Evolutionary conservation across 2,888 invertebrate genomes (phyloP), one percentile per base, ranked within the genome.

Genomic region (Pelosia muscerda): DNA sequence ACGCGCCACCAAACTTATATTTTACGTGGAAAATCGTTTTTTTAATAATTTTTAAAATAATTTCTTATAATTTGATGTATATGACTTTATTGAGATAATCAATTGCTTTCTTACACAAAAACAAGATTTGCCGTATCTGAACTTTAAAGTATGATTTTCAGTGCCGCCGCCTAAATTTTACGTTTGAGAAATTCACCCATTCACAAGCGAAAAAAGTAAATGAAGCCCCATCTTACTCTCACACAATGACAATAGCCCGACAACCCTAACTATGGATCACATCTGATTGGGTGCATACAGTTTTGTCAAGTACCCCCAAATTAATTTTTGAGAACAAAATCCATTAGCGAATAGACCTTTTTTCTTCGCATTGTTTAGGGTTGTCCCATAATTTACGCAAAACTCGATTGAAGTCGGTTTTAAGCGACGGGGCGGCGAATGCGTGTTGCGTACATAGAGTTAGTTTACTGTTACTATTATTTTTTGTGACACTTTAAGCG

Each of bases 301-400:
- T 90, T 90, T 90, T 88, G 90, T 92, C 87, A 86, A 92, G 92
- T 92, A 93, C 93, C 93, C 78, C 93, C 91, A 92, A 94, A 94
- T 94, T 93, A 94, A 94, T 94, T 92, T 93, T 92, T 91, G 90
- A 92, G 92, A 94, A 93, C 92, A 93, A 92, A 93, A 94, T 93
- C 91, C 93, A 94, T 94, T 94, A 94, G 93, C 89, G 92, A 91
- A 91, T 92, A 87, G 88, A 86, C 84, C 83, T 91, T 93, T 92
- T 92, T 91, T 92, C 87, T 83, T 86, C 79, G 76, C 85, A 88
- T 94, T 94, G 93, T 94, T 88, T 90, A 90, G 92, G 89, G 88
- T 90, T 91, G 92, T 92, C 91, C 90, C 91, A 93, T 94, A 94
- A 93, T 93, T 94, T 94, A 93, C 91, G 91, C 87, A 86, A 91